Conservation (phyloP, 2,888 invertebrate species). For the Cerastis leucographa region DNA sequence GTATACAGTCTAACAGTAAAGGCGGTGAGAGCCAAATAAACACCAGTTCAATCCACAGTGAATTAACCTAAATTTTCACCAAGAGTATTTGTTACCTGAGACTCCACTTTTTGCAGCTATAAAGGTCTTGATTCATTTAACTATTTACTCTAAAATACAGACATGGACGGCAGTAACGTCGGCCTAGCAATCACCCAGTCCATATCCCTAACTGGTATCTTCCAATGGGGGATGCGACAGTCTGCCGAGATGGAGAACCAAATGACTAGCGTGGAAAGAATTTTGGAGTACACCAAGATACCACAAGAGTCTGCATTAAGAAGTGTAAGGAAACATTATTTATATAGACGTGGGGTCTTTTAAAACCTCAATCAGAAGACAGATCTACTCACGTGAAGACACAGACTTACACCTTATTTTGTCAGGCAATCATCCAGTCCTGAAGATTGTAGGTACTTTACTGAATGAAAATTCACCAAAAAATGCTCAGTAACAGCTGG, state of each 20-base stretch:
- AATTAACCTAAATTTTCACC: not conserved
- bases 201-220: constrained; percentile 91
- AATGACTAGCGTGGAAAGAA: constrained; percentile 95
- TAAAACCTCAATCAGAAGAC: not conserved
- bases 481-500: not conserved
- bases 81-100: not conserved
- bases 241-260: constrained; percentile 96
- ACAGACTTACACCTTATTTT: not conserved
- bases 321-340: constrained; percentile 70
- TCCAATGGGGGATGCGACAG: constrained; percentile 96
- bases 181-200: constrained; percentile 93
- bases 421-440: not conserved
- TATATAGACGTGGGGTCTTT: not conserved
- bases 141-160: constrained; percentile 73
- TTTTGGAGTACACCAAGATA: constrained; percentile 92
- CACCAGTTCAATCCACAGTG: not conserved
- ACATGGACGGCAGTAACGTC: constrained; percentile 89
- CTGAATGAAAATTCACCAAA: not conserved
- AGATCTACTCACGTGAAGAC: not conserved
- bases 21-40: not conserved
- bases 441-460: not conserved
- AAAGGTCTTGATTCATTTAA: not conserved
- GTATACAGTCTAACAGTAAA: not conserved
- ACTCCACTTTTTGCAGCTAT: not conserved
- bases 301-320: constrained; percentile 88